Conservation (phyloP, 2,113 vertebrate species). For the Pseudorasbora parva region DNA sequence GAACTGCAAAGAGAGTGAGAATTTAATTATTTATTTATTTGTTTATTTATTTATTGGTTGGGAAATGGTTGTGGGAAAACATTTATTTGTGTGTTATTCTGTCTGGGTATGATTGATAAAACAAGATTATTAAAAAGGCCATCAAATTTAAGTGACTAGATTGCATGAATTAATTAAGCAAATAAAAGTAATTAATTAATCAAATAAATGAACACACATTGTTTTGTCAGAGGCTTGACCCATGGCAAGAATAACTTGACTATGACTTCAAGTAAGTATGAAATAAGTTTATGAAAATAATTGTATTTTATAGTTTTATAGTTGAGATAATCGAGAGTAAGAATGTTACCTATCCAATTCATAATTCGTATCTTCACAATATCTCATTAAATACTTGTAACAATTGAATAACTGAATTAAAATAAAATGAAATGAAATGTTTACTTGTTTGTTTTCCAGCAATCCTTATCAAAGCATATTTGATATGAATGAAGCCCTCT, state of each 20-base stretch:
- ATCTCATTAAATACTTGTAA: not conserved
- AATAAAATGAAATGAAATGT: slow-evolving; percentile 12
- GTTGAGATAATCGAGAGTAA: not conserved
- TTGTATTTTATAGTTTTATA: not conserved
- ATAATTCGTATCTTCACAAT: not conserved
- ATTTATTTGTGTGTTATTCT: not conserved
- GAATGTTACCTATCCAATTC: not conserved
- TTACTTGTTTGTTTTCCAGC: slow-evolving; percentile 36
- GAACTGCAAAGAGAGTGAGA: too few species aligned
- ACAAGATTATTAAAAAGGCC: not conserved
- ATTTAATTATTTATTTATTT: too few species aligned
- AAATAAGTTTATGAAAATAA: too few species aligned
- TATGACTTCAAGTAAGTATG: too few species aligned
- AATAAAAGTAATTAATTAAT: not conserved
- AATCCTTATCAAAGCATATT: slow-evolving; percentile 42
- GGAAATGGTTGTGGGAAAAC: too few species aligned
- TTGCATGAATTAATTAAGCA: not conserved
- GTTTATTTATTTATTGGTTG: too few species aligned
- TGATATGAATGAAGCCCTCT: slow-evolving; percentile 33
- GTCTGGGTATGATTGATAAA: not conserved
- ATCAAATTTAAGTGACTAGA: not conserved
- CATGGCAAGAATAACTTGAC: too few species aligned
- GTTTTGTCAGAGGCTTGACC: too few species aligned
- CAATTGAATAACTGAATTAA: not conserved
- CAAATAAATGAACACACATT: not conserved